Conservation (phyloP, 2,113 vertebrate genomes). For the Albula glossodonta region DNA sequence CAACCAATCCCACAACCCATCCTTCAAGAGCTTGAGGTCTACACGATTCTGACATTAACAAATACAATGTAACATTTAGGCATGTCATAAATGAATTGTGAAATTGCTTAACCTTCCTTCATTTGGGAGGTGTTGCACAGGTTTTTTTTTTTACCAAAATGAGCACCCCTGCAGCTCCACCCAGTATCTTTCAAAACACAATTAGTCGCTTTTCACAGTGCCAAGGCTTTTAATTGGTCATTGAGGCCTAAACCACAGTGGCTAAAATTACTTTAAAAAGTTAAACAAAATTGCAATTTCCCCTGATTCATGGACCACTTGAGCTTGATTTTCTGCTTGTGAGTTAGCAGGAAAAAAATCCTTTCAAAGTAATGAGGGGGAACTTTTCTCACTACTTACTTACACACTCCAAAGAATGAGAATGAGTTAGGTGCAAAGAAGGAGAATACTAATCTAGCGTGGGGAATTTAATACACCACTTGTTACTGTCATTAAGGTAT, state of each 20-base stretch:
- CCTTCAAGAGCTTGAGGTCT: too few species aligned
- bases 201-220: neutral
- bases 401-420: slow-evolving; percentile 4
- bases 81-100: too few species aligned
- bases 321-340: slow-evolving; percentile 9
- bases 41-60: too few species aligned
- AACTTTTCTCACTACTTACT: neutral
- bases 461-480: neutral
- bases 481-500: neutral
- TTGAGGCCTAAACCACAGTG: neutral
- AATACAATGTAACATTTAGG: too few species aligned
- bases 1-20: too few species aligned
- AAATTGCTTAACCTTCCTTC: too few species aligned
- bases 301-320: slow-evolving; percentile 6
- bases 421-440: neutral
- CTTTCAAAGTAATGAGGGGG: neutral
- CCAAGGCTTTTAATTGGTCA: neutral
- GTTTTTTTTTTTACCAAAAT: neutral
- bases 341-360: neutral
- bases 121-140: neutral
- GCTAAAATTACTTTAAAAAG: slow-evolving; percentile 7
- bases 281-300: slow-evolving; percentile 1
- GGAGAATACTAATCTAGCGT: neutral
- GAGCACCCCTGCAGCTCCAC: neutral
- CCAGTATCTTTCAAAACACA: neutral